These are phyloP conservation scores for Napeogenes sylphis DNA, from an alignment of 2,888 invertebrate species.

Conservation along the genomic window DNA sequence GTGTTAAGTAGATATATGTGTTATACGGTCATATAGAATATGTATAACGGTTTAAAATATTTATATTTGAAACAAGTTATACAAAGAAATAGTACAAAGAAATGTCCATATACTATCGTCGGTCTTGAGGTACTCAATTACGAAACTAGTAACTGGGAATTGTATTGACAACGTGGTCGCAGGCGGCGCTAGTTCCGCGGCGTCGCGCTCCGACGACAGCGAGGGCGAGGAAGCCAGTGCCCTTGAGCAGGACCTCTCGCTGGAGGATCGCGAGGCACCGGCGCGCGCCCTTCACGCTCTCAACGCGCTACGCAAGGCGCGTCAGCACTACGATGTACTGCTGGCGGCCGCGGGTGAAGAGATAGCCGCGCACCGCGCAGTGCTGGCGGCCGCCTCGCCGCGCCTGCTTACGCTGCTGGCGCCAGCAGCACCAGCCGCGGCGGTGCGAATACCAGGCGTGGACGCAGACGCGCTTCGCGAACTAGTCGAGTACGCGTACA, in stretches of 20 bases:
- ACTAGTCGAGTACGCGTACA: slow-evolving; percentile 90
- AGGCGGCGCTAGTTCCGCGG: slow-evolving; percentile 35
- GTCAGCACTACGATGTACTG: slow-evolving; percentile 91
- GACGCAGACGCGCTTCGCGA: slow-evolving; percentile 81
- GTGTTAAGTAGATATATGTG: no score
- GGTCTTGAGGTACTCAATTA: neutral
- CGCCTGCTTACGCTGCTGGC: slow-evolving; percentile 85
- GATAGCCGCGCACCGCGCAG: slow-evolving; percentile 84
- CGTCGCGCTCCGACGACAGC: slow-evolving; percentile 46
- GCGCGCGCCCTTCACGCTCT: slow-evolving; percentile 81
- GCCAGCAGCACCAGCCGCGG: slow-evolving; percentile 39
- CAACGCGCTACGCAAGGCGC: slow-evolving; percentile 88
- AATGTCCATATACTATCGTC: neutral
- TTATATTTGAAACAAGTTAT: no score
- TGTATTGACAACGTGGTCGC: neutral
- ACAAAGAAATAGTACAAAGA: no score
- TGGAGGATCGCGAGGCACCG: slow-evolving; percentile 78
- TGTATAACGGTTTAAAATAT: no score
- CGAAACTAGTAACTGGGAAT: neutral
- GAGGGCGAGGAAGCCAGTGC: slow-evolving; percentile 49
- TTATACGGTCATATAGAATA: no score
- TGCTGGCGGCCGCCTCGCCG: slow-evolving; percentile 87
- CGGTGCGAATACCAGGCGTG: slow-evolving; percentile 45
- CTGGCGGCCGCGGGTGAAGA: slow-evolving; percentile 82
- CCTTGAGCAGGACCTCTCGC: slow-evolving; percentile 66